Base-by-base conservation (phyloP, 2,888 invertebrate species). In the Patella pellucida region DNA sequence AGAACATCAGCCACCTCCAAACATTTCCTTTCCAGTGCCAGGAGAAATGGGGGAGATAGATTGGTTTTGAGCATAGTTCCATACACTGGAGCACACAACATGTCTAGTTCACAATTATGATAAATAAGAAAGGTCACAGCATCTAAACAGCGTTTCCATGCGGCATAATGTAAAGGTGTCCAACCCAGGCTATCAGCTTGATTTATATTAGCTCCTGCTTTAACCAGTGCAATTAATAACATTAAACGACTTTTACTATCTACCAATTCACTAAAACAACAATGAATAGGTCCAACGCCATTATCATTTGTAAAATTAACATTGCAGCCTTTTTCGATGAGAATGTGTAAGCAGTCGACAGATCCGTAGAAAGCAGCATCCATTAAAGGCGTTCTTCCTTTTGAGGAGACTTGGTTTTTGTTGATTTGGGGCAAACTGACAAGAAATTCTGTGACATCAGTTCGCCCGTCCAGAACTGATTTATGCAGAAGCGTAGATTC, bases 301-400 rank as follows among this genome's bases (percentile, higher is more conserved):
- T 62, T 62, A 23, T 62, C 62, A 62, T 62, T 62, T 62, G 62
- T 62, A 19, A 62, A 62, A 62, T 62, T 62, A 19, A 62, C 62
- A 23, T 62, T 62, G 23, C 62, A 62, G 62, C 62, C 62, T 62
- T 62, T 62, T 62, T 62, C 62, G 14, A 62, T 62, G 23, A 62
- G 62, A 62, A 62, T 62, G 12, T 62, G 62, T 62, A 62, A 62
- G 14, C 62, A 62, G 62, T 62, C 62, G 14, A 14, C 62, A 62
- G 62, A 62, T 23, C 62, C 62, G 14, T 62, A 62, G 23, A 62
- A 62, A 23, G 62, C 62, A 62, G 62, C 62, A 62, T 62, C 62
- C 62, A 62, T 62, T 62, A 62, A 62, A 23, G 62, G 62, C 11
- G 62, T 62, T 23, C 62, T 62, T 19, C 62, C 62, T 62, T 62